Conservation (phyloP, 2,888 invertebrate species). For the Zootermopsis nevadensis region DNA sequence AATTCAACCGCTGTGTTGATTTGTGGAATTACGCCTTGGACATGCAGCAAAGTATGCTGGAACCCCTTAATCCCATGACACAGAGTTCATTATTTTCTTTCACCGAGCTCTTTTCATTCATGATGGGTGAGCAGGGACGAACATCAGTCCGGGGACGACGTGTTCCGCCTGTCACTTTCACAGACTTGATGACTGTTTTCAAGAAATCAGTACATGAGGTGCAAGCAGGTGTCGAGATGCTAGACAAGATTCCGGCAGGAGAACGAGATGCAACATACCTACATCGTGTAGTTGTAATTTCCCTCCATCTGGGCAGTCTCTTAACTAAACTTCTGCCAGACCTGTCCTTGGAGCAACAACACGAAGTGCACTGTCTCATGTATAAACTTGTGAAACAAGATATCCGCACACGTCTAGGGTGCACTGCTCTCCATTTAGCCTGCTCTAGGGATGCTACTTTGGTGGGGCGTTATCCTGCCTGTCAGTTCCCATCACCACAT, state of each 20-base stretch:
- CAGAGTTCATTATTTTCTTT: conserved; percentile 94
- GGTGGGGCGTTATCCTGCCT: conserved; percentile 75
- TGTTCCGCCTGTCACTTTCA: conserved; percentile 83
- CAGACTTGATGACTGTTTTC: conserved; percentile 86
- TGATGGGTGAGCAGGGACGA: conserved; percentile 88
- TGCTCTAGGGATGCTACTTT: conserved; percentile 80
- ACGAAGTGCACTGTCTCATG: conserved; percentile 68
- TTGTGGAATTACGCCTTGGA: conserved; percentile 71
- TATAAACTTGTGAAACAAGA: conserved; percentile 81
- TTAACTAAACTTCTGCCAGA: conserved; percentile 69
- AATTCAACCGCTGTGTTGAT: conserved; percentile 76
- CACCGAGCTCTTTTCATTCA: conserved; percentile 93
- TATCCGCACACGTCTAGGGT: conserved; percentile 67
- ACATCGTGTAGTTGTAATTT: conserved; percentile 86
- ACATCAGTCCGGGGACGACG: conserved; percentile 76
- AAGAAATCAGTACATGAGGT: conserved; percentile 76
- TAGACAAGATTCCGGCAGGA: conserved; percentile 59
- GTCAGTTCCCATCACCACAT: conserved; percentile 76
- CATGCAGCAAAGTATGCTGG: conserved; percentile 83
- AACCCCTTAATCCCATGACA: conserved; percentile 93
- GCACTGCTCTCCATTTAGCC: conserved; percentile 83
- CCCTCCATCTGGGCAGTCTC: conserved; percentile 84
- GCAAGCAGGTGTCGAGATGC: conserved; percentile 56
- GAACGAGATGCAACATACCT: conserved; percentile 82
- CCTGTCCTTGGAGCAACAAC: conserved; percentile 57